These are phyloP conservation scores for Nemopilema nomurai DNA, from an alignment of 30 jellyfish, hydroid and myxozoan genomes.

Conservation along the genomic window DNA sequence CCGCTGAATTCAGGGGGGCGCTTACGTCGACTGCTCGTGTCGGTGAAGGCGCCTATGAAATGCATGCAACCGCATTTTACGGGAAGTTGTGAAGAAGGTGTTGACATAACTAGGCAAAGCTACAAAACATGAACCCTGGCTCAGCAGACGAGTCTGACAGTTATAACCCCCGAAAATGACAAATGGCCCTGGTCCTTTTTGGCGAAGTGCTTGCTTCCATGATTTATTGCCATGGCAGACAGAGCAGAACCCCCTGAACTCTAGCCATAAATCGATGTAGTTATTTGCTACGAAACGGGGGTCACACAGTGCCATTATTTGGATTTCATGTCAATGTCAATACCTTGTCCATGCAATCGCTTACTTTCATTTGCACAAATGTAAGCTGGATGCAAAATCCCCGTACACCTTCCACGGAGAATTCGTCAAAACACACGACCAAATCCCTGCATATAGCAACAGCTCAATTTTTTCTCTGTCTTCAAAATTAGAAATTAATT, in stretches of 20 bases:
- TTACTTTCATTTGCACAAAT: neutral
- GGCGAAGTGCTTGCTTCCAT: neutral
- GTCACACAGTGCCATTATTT: neutral
- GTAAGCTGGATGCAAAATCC: neutral
- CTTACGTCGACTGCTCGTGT: conserved; percentile 4
- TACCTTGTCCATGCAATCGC: neutral
- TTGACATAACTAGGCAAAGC: conserved; percentile 57
- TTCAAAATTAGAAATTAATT: conserved; percentile 5
- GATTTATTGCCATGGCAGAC: conserved; percentile 18
- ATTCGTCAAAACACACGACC: neutral
- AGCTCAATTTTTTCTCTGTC: conserved; percentile 6
- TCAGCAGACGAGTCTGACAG: conserved; percentile 69
- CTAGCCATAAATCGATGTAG: conserved; percentile 2
- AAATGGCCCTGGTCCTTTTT: conserved; percentile 32
- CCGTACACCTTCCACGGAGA: neutral
- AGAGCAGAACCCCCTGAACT: neutral
- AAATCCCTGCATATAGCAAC: conserved; percentile 18
- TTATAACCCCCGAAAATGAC: conserved; percentile 48
- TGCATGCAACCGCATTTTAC: conserved; percentile 40
- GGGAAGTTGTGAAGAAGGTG: conserved; percentile 78
- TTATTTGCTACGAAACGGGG: conserved; percentile 25
- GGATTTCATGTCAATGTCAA: neutral
- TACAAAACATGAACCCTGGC: conserved; percentile 32
- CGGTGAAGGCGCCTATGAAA: conserved; percentile 61
- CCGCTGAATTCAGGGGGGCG: conserved; percentile 69